These are phyloP conservation scores for Pseudonaja textilis DNA, from an alignment of 2,113 vertebrate species.

Conservation along the genomic window DNA sequence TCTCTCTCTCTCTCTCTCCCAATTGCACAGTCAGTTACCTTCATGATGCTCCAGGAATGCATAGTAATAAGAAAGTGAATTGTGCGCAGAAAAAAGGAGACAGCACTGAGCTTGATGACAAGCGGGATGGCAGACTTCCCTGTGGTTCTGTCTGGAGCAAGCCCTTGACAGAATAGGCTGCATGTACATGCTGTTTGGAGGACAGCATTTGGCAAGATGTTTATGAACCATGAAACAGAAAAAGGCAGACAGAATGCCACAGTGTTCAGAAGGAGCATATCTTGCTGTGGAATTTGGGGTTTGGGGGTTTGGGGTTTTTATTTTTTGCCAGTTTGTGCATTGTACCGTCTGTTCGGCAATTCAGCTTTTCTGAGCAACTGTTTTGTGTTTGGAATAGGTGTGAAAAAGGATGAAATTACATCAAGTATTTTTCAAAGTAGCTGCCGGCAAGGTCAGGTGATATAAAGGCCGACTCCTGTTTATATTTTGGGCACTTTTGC, in stretches of 20 bases:
- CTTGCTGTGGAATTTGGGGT: background rate
- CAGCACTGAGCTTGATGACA: background rate
- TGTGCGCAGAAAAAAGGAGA: background rate
- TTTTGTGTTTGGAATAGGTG: background rate
- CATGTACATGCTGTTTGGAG: background rate
- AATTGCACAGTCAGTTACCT: conserved; percentile 3
- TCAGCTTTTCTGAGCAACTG: background rate
- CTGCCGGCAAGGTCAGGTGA: background rate
- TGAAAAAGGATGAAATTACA: background rate
- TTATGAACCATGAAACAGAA: background rate
- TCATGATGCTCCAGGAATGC: background rate
- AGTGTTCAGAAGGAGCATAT: background rate
- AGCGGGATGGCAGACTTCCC: background rate
- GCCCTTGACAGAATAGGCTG: background rate
- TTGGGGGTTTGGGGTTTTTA: background rate
- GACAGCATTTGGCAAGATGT: background rate
- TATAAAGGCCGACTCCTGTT: background rate
- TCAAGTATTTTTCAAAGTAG: background rate
- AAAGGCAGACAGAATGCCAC: background rate
- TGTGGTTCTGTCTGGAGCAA: background rate
- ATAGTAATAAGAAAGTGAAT: background rate
- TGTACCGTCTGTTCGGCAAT: background rate
- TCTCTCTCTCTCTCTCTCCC: background rate
- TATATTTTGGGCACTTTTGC: background rate
- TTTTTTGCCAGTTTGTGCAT: background rate